Base-by-base conservation (phyloP, 2,888 invertebrate genomes). In the Caenorhabditis doughertyi region DNA sequence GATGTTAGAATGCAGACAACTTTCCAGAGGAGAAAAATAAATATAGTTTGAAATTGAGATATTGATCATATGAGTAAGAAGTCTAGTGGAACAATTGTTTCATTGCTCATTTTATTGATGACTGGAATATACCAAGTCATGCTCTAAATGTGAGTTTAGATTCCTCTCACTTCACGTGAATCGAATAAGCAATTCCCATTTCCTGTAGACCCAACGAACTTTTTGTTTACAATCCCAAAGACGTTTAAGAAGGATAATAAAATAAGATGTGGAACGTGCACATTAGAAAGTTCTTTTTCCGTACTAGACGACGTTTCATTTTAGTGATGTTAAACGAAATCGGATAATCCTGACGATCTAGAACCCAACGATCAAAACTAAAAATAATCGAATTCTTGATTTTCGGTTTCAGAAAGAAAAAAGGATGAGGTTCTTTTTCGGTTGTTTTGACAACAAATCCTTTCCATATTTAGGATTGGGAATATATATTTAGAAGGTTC, bases 381-480 rank as follows among this genome's bases (percentile, higher is more conserved):
- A 9, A 47, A 47, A 47, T 47, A 47, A 47, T n/a, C 44, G 18
- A 39, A 39, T 39, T 47, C 5, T 47, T 47, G 18, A 47, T 47
- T 47, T 18, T 47, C 18, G 44, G 18, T 47, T 47, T 18, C 7
- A 18, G 18, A 47, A 18, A 47, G 18, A 29, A 49, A 27, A 60
- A 62, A 62, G 29, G 49, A 49, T 44, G 64, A 47, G 56, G 56
- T 11, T 39, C 13, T 58, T 16, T 35, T 32, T 21, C 32, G 5
- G 42, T 60, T 60, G 60, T 60, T 60, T 60, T 60, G 42, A 35
- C 60, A 60, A 60, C 60, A 60, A 60, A 42, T 60, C 58, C 39
- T 39, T 39, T 47, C 44, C 44, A 18, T 47, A 5, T 47, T 18
- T 47, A 18, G 44, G 35, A 35, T 35, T 35, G 35, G 35, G 35